phyloP scores from a whole-genome alignment of 2,888 invertebrate species.

The Stenurella melanura region DNA sequence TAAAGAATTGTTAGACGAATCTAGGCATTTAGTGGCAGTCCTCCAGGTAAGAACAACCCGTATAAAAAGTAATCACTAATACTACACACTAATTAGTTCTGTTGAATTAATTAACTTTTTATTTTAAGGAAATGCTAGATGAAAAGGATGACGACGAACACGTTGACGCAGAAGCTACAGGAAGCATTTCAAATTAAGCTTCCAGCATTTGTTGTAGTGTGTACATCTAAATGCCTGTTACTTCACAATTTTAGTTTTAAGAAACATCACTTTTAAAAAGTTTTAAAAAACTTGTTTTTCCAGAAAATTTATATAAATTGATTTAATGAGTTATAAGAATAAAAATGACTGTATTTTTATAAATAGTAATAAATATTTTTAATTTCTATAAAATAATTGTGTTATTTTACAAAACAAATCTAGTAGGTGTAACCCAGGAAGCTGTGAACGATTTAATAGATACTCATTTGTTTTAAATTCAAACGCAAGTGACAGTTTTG shows the following conservation, averaged over 20 bases:
- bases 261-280: neutral
- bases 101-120: constrained; percentile 44
- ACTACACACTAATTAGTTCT: constrained; percentile 4
- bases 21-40: constrained; percentile 84
- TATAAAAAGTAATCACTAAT: neutral
- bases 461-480: neutral
- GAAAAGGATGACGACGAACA: constrained; percentile 76
- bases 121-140: constrained; percentile 79
- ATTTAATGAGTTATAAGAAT: neutral
- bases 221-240: neutral
- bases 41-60: constrained; percentile 76
- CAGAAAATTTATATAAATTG: neutral
- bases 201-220: neutral
- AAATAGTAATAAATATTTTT: constrained; percentile 26
- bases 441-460: neutral
- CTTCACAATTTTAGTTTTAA: neutral
- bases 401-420: neutral
- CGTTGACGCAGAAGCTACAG: neutral
- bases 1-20: constrained; percentile 85
- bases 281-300: neutral
- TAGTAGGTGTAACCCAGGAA: neutral
- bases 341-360: constrained; percentile 34
- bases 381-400: neutral
- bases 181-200: neutral
- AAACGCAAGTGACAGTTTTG: neutral